A percentile compares a stretch with the other conserved stretches of the same genome.
These are phyloP conservation scores for Pseudococcus longispinus DNA, from an alignment of 2,888 invertebrate species.

Conservation along the genomic window DNA sequence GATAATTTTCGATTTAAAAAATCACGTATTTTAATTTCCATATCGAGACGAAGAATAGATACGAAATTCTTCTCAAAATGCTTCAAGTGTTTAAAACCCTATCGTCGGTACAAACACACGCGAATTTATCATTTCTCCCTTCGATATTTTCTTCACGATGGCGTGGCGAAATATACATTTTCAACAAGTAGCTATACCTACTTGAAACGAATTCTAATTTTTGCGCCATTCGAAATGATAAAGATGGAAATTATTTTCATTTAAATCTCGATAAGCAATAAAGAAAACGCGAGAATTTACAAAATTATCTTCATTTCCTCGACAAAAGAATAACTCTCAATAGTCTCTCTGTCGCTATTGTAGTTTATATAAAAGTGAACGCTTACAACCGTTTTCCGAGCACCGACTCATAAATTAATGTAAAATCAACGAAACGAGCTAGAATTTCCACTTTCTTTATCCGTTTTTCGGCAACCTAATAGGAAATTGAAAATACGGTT, in stretches of 20 bases:
- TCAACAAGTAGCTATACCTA: neutral
- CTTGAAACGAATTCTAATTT: conserved; percentile 5
- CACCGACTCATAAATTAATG: conserved; percentile 10
- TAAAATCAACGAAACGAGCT: conserved; percentile 7
- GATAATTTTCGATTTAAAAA: neutral
- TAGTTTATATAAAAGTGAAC: conserved; percentile 3
- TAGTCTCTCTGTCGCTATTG: neutral
- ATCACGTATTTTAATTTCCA: neutral
- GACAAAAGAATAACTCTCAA: neutral
- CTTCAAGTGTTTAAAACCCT: no score
- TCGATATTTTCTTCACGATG: neutral
- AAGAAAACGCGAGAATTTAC: conserved; percentile 10
- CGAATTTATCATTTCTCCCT: neutral
- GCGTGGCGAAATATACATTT: neutral
- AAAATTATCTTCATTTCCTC: conserved; percentile 25
- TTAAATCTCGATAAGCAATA: conserved; percentile 16
- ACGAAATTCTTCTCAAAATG: neutral
- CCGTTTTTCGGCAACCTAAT: conserved; percentile 30
- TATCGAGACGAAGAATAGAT: neutral
- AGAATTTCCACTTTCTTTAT: conserved; percentile 1
- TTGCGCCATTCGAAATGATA: neutral
- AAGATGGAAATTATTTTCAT: neutral
- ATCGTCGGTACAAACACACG: neutral
- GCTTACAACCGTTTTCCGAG: conserved; percentile 1
- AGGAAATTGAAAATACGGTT: conserved; percentile 25